Evolutionary conservation across 2,113 vertebrate genomes (phyloP), one percentile per base, ranked within the genome.

Genomic region (Gadus macrocephalus): DNA sequence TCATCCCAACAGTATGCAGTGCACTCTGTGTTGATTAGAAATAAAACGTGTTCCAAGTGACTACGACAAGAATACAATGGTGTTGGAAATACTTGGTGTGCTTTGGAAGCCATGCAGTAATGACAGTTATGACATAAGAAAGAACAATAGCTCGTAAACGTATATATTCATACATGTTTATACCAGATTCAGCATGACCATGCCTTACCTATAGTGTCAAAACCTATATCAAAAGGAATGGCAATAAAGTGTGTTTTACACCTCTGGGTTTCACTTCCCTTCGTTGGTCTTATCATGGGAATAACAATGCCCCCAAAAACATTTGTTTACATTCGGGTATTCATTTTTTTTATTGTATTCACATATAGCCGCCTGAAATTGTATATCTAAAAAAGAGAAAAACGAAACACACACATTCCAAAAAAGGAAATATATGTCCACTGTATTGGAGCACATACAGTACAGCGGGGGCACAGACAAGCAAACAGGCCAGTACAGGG

Each of bases 301-400:
- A 49, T 49, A 49, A 49, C 42, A 49, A 14, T 49, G 42, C 6
- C 12, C 38, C 42, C 8, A 49, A 14, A 9, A 49, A 49, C 53
- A 20, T 22, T 66, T 22, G 64, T 67, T 81, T 31, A 61, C 38
- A 31, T 78, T 81, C 55, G 70, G 65, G 73, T 73, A 66, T 64
- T 75, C 19, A 25, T 42, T 53, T 83, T 79, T 76, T 78, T 83
- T 89, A 83, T 87, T 88, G 86, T 78, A 84, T 81, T 81, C 68
- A 74, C 75, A 73, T 78, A 81, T 78, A 81, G 79, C 75, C n/a
- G 28, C 77, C 84, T 78, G 53, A 70, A 83, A 74, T 76, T 82
- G 79, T 58, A 58, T 58, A 58, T 17, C 8, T 58, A 83, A 69
- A 84, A 81, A 78, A 78, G 9, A 62, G 22, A 80, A 82, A 86